Evolutionary conservation across 2,888 invertebrate species (phyloP).

Genomic region (Dryomyza anilis): DNA sequence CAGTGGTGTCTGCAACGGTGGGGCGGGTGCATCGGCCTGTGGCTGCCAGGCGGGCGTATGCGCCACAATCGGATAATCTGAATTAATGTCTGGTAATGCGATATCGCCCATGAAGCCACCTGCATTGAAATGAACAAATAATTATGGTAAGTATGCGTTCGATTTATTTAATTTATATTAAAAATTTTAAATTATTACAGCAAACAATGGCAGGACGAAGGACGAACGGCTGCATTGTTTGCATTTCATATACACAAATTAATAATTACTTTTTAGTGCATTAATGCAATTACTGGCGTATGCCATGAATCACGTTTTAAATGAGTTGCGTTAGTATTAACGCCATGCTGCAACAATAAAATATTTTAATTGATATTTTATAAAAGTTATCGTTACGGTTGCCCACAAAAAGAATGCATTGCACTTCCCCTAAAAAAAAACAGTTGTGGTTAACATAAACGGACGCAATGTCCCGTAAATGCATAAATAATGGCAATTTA

Average conservation of each 20-base stretch:
- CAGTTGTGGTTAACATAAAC: background rate
- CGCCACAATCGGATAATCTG: slow-evolving; percentile 45
- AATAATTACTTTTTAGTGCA: too few species aligned
- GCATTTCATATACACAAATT: too few species aligned
- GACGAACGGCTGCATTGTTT: too few species aligned
- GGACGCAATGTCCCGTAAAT: slow-evolving; percentile 13
- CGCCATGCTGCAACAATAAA: slow-evolving; percentile 32
- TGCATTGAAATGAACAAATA: slow-evolving; percentile 60
- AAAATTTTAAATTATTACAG: too few species aligned
- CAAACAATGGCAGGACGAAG: too few species aligned
- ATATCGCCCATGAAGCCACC: slow-evolving; percentile 85
- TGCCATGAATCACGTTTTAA: too few species aligned
- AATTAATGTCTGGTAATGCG: slow-evolving; percentile 69
- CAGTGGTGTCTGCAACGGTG: slow-evolving; percentile 36
- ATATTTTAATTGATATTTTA: slow-evolving; percentile 54
- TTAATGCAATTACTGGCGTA: too few species aligned
- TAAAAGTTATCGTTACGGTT: slow-evolving; percentile 34
- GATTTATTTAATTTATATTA: too few species aligned
- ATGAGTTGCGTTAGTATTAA: background rate
- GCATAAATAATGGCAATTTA: slow-evolving; percentile 20
- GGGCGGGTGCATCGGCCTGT: slow-evolving; percentile 38
- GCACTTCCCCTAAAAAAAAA: too few species aligned
- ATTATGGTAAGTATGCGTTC: too few species aligned
- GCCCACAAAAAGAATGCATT: background rate
- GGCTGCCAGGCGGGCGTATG: slow-evolving; percentile 34